Percentiles rank a stretch among this genome's conserved stretches.
These are phyloP conservation scores for Microcebus lehilahytsara DNA, from an alignment of 2,113 vertebrate genomes.

Conservation along the genomic window DNA sequence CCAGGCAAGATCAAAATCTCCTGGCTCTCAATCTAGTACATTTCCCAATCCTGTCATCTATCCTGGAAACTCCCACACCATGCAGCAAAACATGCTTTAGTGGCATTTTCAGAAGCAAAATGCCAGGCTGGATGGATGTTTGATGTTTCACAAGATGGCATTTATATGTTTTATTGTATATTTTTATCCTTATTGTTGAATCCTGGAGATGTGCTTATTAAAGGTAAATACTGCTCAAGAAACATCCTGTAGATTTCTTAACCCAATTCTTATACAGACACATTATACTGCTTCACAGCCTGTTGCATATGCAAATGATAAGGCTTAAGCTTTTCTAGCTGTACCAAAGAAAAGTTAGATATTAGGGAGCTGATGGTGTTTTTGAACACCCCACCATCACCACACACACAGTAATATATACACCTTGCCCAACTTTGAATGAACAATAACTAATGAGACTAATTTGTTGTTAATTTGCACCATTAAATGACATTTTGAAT, in stretches of 20 bases:
- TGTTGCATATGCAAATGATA: background rate
- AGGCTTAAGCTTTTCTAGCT: background rate
- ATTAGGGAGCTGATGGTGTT: constrained; percentile 66
- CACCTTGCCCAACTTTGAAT: constrained; percentile 68
- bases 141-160: constrained; percentile 56
- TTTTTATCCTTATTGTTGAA: constrained; percentile 58
- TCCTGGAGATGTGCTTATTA: background rate
- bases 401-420: background rate
- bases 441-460: constrained; percentile 78
- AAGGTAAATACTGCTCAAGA: constrained; percentile 19
- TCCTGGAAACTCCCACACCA: background rate
- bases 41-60: background rate
- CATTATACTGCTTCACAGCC: background rate
- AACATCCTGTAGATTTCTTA: background rate
- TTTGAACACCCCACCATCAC: background rate
- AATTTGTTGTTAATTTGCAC: constrained; percentile 80
- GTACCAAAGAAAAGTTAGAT: constrained; percentile 52
- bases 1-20: background rate
- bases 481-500: constrained; percentile 77
- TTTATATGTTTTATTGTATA: constrained; percentile 41
- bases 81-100: background rate
- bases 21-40: background rate
- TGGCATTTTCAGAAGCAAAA: constrained; percentile 66
- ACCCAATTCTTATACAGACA: background rate
- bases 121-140: constrained; percentile 49